Base-by-base conservation (phyloP, 1,140 invertebrate genomes). In the Drosophila jambulina region DNA sequence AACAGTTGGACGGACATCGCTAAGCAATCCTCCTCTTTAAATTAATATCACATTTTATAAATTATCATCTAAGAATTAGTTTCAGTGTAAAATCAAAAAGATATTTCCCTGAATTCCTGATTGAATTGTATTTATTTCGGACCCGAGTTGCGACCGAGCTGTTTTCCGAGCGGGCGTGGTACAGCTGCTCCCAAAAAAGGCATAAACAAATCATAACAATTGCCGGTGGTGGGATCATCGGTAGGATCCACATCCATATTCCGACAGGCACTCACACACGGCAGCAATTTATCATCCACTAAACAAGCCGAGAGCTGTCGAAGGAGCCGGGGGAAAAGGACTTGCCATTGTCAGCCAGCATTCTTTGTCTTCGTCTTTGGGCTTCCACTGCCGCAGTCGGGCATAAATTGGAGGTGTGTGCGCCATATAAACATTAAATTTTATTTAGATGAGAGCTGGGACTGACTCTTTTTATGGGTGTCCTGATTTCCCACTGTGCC, bases 401-500 rank as follows among this genome's bases (percentile, higher is more conserved):
- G 32, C 48, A 63, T 51, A 54, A 62, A 67, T 76, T 77, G 75
- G 75, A 75, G 65, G 70, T 87, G 81, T 76, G 62, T 49, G 77
- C 72, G 68, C 71, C 84, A 80, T 88, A 87, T 87, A 87, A 87
- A 87, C 84, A 87, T 88, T 76, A 81, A 78, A 88, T 87, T 82
- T 87, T 88, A 87, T 88, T 87, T 88, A 84, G 69, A 87, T 88
- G 84, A 84, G 80, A 75, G 40, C 42, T 21, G 40, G 21, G 34
- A 21, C 27, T 43, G 42, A 12, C 19, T 25, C 15, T 77, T 80
- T 87, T 88, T 88, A 90, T 84, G 82, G 70, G 77, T 87, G 85
- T 87, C 84, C 84, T 88, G 83, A 87, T 87, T 87, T 87, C 83
- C 83, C 82, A 87, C 83, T 87, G 83, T 82, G 84, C 74, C 63